phyloP scores from a whole-genome alignment of 2,888 invertebrate genomes.

The Netelia inedita region DNA sequence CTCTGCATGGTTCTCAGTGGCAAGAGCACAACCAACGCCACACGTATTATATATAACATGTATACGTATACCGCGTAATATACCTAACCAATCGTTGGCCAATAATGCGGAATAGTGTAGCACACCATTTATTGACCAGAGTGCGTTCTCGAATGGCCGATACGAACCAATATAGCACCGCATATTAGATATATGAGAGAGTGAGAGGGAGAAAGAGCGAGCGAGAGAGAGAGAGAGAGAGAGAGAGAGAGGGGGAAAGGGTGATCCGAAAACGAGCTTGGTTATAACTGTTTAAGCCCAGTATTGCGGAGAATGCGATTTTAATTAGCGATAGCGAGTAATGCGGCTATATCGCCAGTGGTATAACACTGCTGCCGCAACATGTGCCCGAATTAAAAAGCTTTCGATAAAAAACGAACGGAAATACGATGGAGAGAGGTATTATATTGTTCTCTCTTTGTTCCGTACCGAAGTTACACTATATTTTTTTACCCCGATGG shows the following conservation, averaged over 20 bases:
- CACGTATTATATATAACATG: conserved; percentile 17
- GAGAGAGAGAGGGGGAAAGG: not conserved
- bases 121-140: conserved; percentile 64
- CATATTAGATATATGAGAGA: conserved; percentile 3
- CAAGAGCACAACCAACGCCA: conserved; percentile 46
- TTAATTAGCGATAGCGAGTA: conserved; percentile 74
- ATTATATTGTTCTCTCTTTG: conserved; percentile 12
- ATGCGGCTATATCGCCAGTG: conserved; percentile 31
- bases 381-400: conserved; percentile 53
- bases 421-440: not conserved
- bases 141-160: conserved; percentile 45
- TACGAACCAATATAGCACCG: conserved; percentile 14
- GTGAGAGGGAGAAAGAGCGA: not conserved
- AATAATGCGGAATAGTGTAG: conserved; percentile 68
- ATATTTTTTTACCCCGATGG: not conserved
- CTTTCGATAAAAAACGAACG: conserved; percentile 26
- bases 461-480: not conserved
- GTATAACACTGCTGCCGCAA: conserved; percentile 9
- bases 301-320: conserved; percentile 73
- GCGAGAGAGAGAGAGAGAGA: not conserved
- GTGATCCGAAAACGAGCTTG: conserved; percentile 53
- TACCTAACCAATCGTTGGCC: conserved; percentile 58
- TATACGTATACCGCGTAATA: conserved; percentile 33
- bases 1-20: conserved; percentile 37
- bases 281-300: conserved; percentile 74